A percentile compares a stretch with the other conserved stretches of the same genome.
phyloP scores from a whole-genome alignment of 2,888 invertebrate species.

The Troglohyphantes excavatus region DNA sequence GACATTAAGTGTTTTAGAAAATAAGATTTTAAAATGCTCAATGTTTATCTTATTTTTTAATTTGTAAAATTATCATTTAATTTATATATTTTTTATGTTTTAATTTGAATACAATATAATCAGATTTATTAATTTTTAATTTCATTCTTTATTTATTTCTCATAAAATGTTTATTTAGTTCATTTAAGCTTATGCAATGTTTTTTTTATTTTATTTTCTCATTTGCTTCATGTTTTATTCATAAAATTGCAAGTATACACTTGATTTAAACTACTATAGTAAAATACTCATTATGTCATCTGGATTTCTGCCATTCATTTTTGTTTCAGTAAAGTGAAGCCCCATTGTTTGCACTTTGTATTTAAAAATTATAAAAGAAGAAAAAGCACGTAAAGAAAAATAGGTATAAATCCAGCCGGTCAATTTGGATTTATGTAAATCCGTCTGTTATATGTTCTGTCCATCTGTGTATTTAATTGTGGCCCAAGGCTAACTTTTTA shows the following conservation, averaged over 20 bases:
- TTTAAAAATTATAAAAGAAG: slow-evolving; percentile 38
- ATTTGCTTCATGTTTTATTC: slow-evolving; percentile 5
- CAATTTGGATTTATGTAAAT: slow-evolving; percentile 65
- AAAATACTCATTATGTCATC: slow-evolving; percentile 30
- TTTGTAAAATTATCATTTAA: slow-evolving; percentile 2
- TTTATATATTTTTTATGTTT: slow-evolving; percentile 29
- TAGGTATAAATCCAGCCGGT: slow-evolving; percentile 62
- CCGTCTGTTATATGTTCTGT: slow-evolving; percentile 73
- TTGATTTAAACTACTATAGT: not conserved
- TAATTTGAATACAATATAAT: not conserved
- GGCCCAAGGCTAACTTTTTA: slow-evolving; percentile 73
- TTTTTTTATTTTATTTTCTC: not conserved
- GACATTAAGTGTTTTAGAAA: slow-evolving; percentile 50
- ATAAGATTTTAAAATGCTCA: slow-evolving; percentile 28
- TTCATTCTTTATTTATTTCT: slow-evolving; percentile 44
- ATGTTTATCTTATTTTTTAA: slow-evolving; percentile 2
- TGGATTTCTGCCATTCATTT: slow-evolving; percentile 30
- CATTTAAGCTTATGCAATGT: slow-evolving; percentile 9
- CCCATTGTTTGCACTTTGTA: slow-evolving; percentile 69
- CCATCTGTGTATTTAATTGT: slow-evolving; percentile 73
- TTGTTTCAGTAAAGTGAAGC: slow-evolving; percentile 64
- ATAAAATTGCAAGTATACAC: not conserved
- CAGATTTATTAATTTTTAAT: slow-evolving; percentile 3
- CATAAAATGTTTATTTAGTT: slow-evolving; percentile 21
- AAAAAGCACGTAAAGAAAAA: slow-evolving; percentile 40